These are phyloP conservation scores for Exocentrus adspersus DNA, from an alignment of 2,888 invertebrate genomes.

Conservation along the genomic window DNA sequence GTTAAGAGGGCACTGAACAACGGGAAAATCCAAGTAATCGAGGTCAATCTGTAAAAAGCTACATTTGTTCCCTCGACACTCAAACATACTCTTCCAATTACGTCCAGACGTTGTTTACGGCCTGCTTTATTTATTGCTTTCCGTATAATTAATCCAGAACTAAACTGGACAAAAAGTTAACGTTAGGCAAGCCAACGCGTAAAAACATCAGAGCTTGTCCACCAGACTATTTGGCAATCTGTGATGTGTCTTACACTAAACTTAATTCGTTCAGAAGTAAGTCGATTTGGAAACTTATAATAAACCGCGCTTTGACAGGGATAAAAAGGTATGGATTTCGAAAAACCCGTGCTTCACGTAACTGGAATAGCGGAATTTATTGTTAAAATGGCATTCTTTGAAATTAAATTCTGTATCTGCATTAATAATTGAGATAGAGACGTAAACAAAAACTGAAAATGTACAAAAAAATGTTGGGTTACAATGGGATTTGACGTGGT, in stretches of 20 bases:
- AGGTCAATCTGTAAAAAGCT: no score
- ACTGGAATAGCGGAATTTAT: no score
- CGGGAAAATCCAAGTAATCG: not conserved
- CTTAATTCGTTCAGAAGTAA: slow-evolving; percentile 1
- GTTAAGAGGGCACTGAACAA: not conserved
- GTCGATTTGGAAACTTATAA: not conserved
- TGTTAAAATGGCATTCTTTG: no score
- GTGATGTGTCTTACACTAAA: not conserved
- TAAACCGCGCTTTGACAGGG: not conserved
- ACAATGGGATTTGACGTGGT: no score
- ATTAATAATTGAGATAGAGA: no score
- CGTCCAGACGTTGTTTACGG: not conserved
- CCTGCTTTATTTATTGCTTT: not conserved
- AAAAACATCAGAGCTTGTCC: not conserved
- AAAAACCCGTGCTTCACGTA: no score
- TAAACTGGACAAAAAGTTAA: not conserved
- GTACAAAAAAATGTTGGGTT: no score
- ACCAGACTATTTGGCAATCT: not conserved
- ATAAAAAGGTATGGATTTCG: no score
- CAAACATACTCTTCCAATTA: not conserved
- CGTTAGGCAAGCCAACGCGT: not conserved
- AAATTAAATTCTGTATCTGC: no score
- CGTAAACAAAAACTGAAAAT: no score
- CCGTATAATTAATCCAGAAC: slow-evolving; percentile 3
- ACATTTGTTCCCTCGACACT: not conserved